Percentiles rank a stretch among this genome's conserved stretches.
Evolutionary conservation across 2,888 invertebrate genomes (phyloP).

Genomic region (Drosophila birchii): DNA sequence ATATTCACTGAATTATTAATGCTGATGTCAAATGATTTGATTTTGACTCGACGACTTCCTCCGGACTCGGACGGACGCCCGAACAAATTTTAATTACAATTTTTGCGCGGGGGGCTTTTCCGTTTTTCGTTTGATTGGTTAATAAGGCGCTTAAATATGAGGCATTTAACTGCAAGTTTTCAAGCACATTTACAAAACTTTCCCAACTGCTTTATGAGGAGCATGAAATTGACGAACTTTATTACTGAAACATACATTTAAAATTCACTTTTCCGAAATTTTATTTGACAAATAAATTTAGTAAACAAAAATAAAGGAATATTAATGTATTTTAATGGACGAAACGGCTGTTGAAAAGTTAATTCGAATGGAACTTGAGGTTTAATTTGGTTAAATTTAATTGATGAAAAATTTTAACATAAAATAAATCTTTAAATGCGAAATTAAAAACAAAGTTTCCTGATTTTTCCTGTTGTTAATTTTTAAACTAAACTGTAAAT

Average conservation of each 20-base stretch:
- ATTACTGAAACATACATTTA: not conserved
- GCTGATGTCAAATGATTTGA: constrained; percentile 35
- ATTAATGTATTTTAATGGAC: not conserved
- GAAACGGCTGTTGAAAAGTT: too few species aligned
- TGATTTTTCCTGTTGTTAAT: not conserved
- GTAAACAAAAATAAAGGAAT: not conserved
- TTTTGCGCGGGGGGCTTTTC: not conserved
- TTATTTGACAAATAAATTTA: not conserved
- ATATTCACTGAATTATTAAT: constrained; percentile 33
- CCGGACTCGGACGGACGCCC: not conserved
- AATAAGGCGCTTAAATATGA: constrained; percentile 3
- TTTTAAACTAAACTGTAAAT: not conserved
- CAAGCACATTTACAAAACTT: not conserved
- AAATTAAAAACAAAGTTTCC: not conserved
- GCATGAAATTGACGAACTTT: not conserved
- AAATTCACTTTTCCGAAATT: not conserved
- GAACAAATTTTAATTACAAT: constrained; percentile 17
- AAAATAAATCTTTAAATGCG: not conserved
- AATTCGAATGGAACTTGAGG: not conserved
- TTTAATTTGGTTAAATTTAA: not conserved
- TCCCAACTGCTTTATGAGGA: not conserved
- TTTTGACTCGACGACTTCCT: constrained; percentile 16
- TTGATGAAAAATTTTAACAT: not conserved
- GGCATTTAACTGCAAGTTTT: not conserved
- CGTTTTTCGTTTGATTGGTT: constrained; percentile 14